A percentile compares a stretch with the other conserved stretches of the same genome.
Conservation (phyloP, 2,797 vertebrate genomes). For the Lindbergichthys nudifrons region DNA sequence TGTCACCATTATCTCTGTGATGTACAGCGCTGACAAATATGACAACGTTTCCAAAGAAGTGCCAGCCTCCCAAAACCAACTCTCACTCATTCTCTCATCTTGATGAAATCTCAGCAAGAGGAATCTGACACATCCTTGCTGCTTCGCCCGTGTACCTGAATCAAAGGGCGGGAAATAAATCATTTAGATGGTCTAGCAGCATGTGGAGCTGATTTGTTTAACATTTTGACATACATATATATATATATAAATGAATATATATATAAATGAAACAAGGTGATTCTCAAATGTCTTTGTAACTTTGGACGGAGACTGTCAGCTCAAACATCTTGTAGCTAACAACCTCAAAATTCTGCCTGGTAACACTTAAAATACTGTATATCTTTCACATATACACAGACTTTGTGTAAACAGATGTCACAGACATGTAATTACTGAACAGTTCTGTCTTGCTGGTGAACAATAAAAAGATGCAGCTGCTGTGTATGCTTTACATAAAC, state of each 20-base stretch:
- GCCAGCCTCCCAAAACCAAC: not conserved
- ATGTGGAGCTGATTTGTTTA: constrained; percentile 15
- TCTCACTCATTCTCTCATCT: not conserved
- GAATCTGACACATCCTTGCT: constrained; percentile 21
- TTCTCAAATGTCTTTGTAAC: constrained; percentile 4
- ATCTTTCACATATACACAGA: constrained; percentile 6
- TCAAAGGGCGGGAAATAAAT: constrained; percentile 47
- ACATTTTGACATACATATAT: too few species aligned
- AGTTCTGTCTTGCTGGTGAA: constrained; percentile 29
- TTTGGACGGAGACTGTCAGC: not conserved
- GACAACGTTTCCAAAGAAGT: constrained; percentile 22
- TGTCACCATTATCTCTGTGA: constrained; percentile 4
- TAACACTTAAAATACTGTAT: not conserved
- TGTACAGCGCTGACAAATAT: constrained; percentile 7
- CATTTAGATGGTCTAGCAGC: constrained; percentile 25
- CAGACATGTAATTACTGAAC: constrained; percentile 33
- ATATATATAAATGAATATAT: too few species aligned
- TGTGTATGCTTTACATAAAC: constrained; percentile 28
- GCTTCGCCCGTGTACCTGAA: constrained; percentile 15
- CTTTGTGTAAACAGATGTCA: constrained; percentile 13
- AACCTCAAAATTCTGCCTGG: not conserved
- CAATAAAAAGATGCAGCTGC: constrained; percentile 46
- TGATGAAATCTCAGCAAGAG: constrained; percentile 35
- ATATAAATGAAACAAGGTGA: not conserved
- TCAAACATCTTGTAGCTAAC: not conserved